Conservation (phyloP, 2,888 invertebrate species). For the Caenorhabditis angaria region DNA sequence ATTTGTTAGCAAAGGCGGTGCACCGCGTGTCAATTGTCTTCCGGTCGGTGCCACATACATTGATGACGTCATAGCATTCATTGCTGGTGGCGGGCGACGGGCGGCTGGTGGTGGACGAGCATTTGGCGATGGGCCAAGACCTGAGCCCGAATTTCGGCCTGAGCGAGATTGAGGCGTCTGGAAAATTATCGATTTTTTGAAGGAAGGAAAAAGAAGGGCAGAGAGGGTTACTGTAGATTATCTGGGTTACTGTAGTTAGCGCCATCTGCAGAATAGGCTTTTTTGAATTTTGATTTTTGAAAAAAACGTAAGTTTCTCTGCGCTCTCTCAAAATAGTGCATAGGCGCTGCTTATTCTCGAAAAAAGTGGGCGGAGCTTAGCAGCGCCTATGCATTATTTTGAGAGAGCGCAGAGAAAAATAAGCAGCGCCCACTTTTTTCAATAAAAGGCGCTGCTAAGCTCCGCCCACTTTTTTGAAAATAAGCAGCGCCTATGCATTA, state of each 20-base stretch:
- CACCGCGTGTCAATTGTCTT: background rate
- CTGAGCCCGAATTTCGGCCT: background rate
- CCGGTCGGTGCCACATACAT: constrained; percentile 39
- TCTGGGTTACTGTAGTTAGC: too few species aligned
- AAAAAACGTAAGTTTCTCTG: background rate
- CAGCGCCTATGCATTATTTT: too few species aligned
- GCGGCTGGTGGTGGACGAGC: constrained; percentile 25
- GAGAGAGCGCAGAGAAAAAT: too few species aligned
- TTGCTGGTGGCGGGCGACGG: constrained; percentile 22
- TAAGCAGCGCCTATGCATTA: too few species aligned
- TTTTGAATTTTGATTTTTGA: background rate
- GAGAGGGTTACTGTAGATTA: too few species aligned
- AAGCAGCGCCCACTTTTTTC: too few species aligned
- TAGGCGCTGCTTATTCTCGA: too few species aligned
- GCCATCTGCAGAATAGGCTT: background rate
- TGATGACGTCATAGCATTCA: constrained; percentile 40
- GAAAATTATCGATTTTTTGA: background rate
- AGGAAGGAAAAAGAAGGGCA: too few species aligned
- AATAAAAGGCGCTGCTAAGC: too few species aligned
- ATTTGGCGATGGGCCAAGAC: background rate
- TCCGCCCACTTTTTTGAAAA: too few species aligned
- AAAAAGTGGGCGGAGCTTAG: too few species aligned
- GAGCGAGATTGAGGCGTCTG: constrained; percentile 3
- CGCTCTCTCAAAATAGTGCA: too few species aligned
- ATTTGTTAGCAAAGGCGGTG: background rate